Percentiles rank a stretch among this genome's conserved stretches.
Evolutionary conservation across 2,113 vertebrate species (phyloP).

Genomic region (Poicephalus meyeri): DNA sequence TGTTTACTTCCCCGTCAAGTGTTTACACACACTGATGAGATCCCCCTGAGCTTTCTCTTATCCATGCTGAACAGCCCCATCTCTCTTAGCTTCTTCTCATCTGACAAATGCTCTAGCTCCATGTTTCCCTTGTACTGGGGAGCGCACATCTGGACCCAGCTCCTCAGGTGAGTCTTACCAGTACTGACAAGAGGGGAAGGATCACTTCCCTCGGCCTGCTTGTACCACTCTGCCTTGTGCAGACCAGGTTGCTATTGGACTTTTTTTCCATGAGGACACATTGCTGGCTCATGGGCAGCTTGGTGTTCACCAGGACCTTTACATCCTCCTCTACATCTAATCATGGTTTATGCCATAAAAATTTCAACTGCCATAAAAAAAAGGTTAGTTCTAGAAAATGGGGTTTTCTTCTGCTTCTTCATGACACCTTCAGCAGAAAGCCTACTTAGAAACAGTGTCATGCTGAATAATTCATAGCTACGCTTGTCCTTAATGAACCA

Average conservation of each 20-base stretch:
- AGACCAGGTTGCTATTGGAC: neutral
- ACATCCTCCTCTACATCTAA: neutral
- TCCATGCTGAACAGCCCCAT: neutral
- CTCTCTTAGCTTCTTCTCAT: neutral
- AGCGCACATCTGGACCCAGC: neutral
- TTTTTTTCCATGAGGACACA: fast-evolving
- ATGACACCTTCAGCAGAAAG: neutral
- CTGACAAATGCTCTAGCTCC: neutral
- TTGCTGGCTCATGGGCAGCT: neutral
- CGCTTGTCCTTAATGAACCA: neutral
- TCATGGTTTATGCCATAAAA: neutral
- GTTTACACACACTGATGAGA: neutral
- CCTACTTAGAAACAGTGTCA: neutral
- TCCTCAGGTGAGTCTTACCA: neutral
- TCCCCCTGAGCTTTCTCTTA: neutral
- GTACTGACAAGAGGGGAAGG: neutral
- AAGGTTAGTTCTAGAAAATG: neutral
- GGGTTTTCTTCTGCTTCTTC: neutral
- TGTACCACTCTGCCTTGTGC: neutral
- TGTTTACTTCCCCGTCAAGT: neutral
- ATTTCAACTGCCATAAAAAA: neutral
- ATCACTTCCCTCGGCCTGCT: neutral
- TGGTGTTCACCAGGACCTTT: neutral
- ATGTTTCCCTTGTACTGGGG: neutral
- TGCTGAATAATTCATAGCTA: neutral